phyloP scores from a whole-genome alignment of 2,888 invertebrate genomes.

The Alcis repandata region DNA sequence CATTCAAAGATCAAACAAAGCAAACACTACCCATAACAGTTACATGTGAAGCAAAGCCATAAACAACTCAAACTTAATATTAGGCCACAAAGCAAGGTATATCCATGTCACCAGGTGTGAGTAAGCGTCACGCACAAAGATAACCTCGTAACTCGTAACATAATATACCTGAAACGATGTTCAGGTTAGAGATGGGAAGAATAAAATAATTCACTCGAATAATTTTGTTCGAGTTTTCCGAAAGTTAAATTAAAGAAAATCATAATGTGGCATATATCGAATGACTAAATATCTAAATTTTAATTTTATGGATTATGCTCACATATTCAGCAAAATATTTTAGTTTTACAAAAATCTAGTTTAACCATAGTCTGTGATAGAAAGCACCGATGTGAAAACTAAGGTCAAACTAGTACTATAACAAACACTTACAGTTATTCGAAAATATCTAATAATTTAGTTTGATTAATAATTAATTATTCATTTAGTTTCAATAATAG shows the following conservation, averaged over 20 bases:
- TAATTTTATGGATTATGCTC: not conserved
- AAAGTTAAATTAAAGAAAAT: not conserved
- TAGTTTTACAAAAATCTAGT: too few species aligned
- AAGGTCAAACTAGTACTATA: too few species aligned
- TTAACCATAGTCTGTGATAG: too few species aligned
- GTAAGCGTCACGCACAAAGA: constrained; percentile 73
- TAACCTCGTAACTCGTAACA: constrained; percentile 56
- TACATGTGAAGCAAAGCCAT: constrained; percentile 54
- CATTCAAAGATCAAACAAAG: constrained; percentile 21
- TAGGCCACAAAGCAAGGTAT: constrained; percentile 74
- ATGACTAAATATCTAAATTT: too few species aligned
- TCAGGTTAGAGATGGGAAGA: constrained; percentile 47
- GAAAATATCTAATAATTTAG: too few species aligned
- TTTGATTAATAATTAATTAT: too few species aligned
- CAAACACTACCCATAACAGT: constrained; percentile 28
- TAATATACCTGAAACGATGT: constrained; percentile 72
- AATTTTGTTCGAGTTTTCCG: not conserved
- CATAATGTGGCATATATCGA: too few species aligned
- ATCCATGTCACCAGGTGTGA: constrained; percentile 81
- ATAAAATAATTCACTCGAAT: constrained; percentile 2
- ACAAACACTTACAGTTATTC: too few species aligned
- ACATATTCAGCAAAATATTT: too few species aligned
- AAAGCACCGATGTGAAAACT: too few species aligned
- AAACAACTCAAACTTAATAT: constrained; percentile 75
- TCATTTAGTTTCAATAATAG: too few species aligned